Conservation (phyloP, 2,797 vertebrate species). For the Ceyx erithaca region DNA sequence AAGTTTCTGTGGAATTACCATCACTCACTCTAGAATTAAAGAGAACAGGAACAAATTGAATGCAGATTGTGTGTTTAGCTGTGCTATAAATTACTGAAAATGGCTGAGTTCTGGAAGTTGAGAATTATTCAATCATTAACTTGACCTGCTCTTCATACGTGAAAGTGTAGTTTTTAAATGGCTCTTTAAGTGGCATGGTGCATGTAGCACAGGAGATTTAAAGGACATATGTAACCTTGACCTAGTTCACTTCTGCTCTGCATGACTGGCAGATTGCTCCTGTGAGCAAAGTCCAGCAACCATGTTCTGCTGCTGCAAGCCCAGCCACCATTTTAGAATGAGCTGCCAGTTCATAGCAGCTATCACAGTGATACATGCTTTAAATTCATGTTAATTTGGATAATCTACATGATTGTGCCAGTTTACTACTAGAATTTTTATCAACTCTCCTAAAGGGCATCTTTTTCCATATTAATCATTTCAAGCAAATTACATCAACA, state of each 20-base stretch:
- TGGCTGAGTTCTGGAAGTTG: neutral
- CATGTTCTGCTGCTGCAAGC: neutral
- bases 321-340: constrained; percentile 3
- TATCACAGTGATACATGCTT: neutral
- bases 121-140: neutral
- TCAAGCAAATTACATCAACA: neutral
- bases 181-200: neutral
- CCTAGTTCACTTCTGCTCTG: neutral
- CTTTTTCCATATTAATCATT: neutral
- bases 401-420: neutral
- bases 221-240: neutral
- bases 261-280: neutral
- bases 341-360: neutral
- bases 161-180: neutral
- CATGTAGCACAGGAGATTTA: neutral
- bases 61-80: neutral
- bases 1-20: neutral
- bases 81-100: neutral
- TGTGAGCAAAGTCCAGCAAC: neutral
- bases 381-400: neutral
- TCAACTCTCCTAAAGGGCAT: neutral
- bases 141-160: neutral
- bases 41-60: neutral
- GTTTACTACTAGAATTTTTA: neutral
- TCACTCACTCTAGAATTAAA: neutral